A percentile compares a stretch with the other conserved stretches of the same genome.
phyloP scores from a whole-genome alignment of 2,888 invertebrate species.

The Nomada lathburiana region DNA sequence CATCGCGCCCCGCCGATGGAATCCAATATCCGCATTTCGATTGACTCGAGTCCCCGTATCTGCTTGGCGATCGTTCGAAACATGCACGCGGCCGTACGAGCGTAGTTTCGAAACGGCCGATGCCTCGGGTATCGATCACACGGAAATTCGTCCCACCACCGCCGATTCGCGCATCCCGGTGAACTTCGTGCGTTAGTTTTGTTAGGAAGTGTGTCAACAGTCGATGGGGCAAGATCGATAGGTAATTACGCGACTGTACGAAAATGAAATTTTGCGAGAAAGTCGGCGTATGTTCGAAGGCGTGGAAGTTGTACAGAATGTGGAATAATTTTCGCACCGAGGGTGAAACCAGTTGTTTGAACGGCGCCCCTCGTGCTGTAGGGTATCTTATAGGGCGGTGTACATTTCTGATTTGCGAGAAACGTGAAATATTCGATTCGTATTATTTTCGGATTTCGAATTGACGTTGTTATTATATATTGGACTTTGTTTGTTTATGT shows the following conservation, averaged over 20 bases:
- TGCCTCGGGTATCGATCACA: constrained; percentile 22
- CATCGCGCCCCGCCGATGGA: constrained; percentile 14
- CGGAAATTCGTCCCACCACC: constrained; percentile 27
- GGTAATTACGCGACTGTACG: background rate
- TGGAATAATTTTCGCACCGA: background rate
- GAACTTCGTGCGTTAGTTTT: constrained; percentile 21
- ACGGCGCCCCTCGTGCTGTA: no score
- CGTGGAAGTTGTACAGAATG: background rate
- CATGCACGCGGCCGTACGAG: constrained; percentile 23
- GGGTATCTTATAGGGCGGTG: no score
- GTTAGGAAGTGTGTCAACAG: constrained; percentile 34
- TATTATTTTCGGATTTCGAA: no score
- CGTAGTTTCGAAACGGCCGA: constrained; percentile 7
- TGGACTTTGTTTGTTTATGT: no score
- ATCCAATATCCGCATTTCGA: constrained; percentile 43
- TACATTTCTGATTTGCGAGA: no score
- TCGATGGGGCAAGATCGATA: constrained; percentile 28
- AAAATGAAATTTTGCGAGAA: constrained; percentile 3
- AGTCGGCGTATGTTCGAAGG: background rate
- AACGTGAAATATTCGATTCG: no score
- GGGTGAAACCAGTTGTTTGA: no score
- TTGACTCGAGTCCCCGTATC: constrained; percentile 3
- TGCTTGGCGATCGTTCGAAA: constrained; percentile 36
- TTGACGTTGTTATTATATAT: no score
- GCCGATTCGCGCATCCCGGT: background rate